Percentiles rank a stretch among this genome's conserved stretches.
Conservation (phyloP, 1,140 invertebrate genomes). For the Schlechtendalia chinensis region DNA sequence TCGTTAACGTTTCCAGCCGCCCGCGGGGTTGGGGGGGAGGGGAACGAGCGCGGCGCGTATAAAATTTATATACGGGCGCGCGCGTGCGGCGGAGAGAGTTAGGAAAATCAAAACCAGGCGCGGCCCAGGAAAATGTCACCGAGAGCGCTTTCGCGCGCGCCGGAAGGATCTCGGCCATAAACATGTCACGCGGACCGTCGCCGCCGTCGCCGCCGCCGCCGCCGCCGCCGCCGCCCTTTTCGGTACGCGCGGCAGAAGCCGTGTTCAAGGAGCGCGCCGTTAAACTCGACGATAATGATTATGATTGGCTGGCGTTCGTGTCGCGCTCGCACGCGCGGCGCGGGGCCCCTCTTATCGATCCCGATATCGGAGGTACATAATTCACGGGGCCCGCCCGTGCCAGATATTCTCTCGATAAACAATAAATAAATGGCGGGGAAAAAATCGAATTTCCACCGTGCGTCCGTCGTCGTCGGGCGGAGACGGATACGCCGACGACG, state of each 20-base stretch:
- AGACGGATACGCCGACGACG: background rate
- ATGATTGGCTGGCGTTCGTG: conserved; percentile 48
- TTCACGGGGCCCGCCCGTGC: conserved; percentile 35
- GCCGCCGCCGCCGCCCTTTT: background rate
- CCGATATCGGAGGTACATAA: conserved; percentile 42
- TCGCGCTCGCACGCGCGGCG: no score
- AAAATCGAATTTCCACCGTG: conserved; percentile 44
- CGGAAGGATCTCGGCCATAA: conserved; percentile 47
- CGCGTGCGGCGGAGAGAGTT: background rate
- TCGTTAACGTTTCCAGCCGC: conserved; percentile 45
- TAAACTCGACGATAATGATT: conserved; percentile 49
- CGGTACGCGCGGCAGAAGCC: background rate
- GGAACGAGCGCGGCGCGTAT: background rate
- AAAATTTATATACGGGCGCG: background rate
- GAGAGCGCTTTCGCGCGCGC: conserved; percentile 48
- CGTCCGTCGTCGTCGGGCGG: background rate
- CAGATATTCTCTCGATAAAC: conserved; percentile 48
- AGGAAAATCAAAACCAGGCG: conserved; percentile 40
- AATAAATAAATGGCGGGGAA: conserved; percentile 48
- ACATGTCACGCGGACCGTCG: conserved; percentile 47
- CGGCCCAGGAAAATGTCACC: conserved; percentile 48
- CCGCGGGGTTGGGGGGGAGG: no score
- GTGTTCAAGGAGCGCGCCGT: conserved; percentile 45
- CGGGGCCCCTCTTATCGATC: conserved; percentile 44
- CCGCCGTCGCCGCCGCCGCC: conserved; percentile 1